phyloP scores from a whole-genome alignment of 2,888 invertebrate species.

The Calliopum simillimum region DNA sequence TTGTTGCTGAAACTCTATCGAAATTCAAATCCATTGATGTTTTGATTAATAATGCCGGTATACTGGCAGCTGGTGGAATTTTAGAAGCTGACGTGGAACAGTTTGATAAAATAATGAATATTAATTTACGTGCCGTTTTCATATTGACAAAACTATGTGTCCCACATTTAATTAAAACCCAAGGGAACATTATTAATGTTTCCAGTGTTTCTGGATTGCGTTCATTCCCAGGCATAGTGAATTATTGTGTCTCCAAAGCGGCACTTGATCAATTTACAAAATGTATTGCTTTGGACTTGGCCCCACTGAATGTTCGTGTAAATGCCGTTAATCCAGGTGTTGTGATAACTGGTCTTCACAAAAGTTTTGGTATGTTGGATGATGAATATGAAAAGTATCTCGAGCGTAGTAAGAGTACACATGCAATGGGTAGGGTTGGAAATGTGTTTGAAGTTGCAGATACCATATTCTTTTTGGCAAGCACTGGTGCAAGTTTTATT shows the following conservation, averaged over 20 bases:
- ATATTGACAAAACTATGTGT: constrained; percentile 83
- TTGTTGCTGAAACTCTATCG: constrained; percentile 76
- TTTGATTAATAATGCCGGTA: constrained; percentile 88
- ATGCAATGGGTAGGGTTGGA: constrained; percentile 89
- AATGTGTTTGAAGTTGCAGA: constrained; percentile 85
- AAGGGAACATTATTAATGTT: constrained; percentile 91
- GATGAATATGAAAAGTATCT: constrained; percentile 82
- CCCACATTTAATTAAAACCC: constrained; percentile 81
- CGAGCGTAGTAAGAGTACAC: constrained; percentile 82
- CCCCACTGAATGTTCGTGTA: constrained; percentile 81
- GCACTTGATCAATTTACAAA: constrained; percentile 93
- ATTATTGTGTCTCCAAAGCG: constrained; percentile 92
- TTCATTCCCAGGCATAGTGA: constrained; percentile 86
- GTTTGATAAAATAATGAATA: constrained; percentile 86
- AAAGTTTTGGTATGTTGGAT: constrained; percentile 80
- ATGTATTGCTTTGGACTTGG: constrained; percentile 87
- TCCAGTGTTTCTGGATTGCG: constrained; percentile 91
- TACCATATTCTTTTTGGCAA: constrained; percentile 89
- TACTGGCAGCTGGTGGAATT: constrained; percentile 80
- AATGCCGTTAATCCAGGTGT: constrained; percentile 95
- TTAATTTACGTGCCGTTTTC: constrained; percentile 83
- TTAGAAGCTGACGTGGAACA: constrained; percentile 84
- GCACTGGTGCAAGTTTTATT: constrained; percentile 77
- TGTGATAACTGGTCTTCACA: constrained; percentile 85
- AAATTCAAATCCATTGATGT: constrained; percentile 77